phyloP scores from a whole-genome alignment of 2,888 invertebrate species.

The Xestoiulus laeticollis region DNA sequence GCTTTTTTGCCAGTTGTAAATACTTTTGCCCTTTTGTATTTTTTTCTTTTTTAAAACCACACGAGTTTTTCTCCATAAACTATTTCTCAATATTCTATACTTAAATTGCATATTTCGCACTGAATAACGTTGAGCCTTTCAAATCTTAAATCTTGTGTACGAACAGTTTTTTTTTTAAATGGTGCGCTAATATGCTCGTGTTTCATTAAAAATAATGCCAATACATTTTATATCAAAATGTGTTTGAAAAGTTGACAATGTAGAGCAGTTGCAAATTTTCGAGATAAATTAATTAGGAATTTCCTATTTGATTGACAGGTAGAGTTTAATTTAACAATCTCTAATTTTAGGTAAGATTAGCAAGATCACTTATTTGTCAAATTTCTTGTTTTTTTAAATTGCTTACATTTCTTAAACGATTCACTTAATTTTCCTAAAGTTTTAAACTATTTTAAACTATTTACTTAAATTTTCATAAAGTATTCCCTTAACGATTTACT shows the following conservation, averaged over 20 bases:
- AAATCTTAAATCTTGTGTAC: constrained; percentile 11
- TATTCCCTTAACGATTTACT: too few species aligned
- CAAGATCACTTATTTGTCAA: too few species aligned
- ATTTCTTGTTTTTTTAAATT: too few species aligned
- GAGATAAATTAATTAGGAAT: background rate
- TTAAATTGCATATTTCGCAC: constrained; percentile 10
- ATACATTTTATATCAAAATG: background rate
- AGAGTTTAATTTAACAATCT: too few species aligned
- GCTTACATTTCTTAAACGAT: too few species aligned
- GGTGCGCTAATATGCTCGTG: background rate
- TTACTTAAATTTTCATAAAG: too few species aligned
- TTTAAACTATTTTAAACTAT: too few species aligned
- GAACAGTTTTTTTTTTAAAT: background rate
- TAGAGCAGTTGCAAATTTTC: background rate
- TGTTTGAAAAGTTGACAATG: background rate
- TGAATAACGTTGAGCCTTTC: background rate
- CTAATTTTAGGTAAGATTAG: too few species aligned
- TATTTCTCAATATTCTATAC: background rate
- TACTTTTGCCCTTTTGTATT: background rate
- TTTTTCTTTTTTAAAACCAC: background rate
- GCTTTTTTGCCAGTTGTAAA: background rate
- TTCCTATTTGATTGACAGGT: background rate
- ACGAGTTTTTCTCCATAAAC: background rate
- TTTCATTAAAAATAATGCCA: background rate
- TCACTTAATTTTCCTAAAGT: too few species aligned